phyloP scores from a whole-genome alignment of 2,113 vertebrate species.

The Entosphenus tridentatus region DNA sequence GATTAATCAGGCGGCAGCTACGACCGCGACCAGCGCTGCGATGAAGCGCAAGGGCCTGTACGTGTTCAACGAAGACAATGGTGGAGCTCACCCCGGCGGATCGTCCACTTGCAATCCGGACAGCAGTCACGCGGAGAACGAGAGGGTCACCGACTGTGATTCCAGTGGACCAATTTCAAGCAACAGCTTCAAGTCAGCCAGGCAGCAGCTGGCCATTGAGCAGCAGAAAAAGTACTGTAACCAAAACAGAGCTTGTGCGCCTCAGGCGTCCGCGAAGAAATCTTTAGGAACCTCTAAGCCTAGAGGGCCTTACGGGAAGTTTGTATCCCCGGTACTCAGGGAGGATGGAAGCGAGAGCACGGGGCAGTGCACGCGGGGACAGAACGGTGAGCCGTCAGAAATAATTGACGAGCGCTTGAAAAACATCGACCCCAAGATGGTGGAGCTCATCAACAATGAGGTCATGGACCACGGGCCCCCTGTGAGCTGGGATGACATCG shows the following conservation, averaged over 20 bases:
- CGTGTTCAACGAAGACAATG: conserved; percentile 7
- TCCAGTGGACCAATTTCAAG: conserved; percentile 16
- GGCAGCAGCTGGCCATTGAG: conserved; percentile 47
- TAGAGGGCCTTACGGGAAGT: conserved; percentile 52
- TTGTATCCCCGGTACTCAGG: conserved; percentile 51
- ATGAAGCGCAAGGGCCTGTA: neutral
- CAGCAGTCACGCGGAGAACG: neutral
- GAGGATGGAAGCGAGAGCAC: conserved; percentile 30
- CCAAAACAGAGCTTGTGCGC: conserved; percentile 17
- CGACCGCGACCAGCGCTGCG: neutral
- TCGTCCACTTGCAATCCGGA: neutral
- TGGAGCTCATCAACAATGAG: conserved; percentile 80
- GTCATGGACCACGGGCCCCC: conserved; percentile 83
- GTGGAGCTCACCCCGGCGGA: neutral
- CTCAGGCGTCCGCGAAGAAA: conserved; percentile 35
- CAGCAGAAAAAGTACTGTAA: conserved; percentile 47
- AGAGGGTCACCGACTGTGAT: conserved; percentile 4
- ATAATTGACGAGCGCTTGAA: conserved; percentile 49
- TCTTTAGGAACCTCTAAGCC: conserved; percentile 59
- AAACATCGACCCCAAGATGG: conserved; percentile 72
- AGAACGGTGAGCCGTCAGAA: conserved; percentile 13
- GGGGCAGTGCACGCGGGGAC: conserved; percentile 11
- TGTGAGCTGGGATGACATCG: conserved; percentile 72
- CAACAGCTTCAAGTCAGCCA: conserved; percentile 54
- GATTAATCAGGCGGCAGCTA: neutral